A percentile compares a stretch with the other conserved stretches of the same genome.
Conservation (phyloP, 2,113 vertebrate species). For the Ovibos moschatus region DNA sequence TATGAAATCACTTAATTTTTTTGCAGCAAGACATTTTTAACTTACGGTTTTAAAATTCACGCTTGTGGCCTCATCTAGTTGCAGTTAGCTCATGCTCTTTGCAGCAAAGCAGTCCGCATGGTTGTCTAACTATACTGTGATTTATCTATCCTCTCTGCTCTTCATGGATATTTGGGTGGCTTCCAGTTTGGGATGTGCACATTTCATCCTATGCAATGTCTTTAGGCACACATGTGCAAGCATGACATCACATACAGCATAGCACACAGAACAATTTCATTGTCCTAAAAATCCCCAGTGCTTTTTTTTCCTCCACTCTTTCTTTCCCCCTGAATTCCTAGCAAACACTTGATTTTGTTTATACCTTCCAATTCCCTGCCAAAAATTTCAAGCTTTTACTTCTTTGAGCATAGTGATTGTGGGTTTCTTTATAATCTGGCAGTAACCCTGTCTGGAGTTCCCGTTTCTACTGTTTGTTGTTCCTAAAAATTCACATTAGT, state of each 20-base stretch:
- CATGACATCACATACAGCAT: background rate
- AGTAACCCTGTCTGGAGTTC: background rate
- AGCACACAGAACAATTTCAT: background rate
- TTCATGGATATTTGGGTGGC: background rate
- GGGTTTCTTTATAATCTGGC: background rate
- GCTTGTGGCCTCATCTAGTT: background rate
- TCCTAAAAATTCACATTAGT: background rate
- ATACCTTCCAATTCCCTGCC: background rate
- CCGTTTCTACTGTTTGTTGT: background rate
- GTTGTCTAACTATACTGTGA: background rate
- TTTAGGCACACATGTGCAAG: background rate
- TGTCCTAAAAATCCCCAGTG: background rate
- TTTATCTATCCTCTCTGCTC: background rate
- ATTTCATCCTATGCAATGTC: background rate
- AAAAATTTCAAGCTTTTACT: background rate
- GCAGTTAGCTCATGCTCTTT: background rate
- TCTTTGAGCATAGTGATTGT: background rate
- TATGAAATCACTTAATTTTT: background rate
- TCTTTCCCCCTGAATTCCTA: background rate
- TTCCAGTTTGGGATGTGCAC: background rate
- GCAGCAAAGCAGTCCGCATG: background rate
- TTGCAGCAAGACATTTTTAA: background rate
- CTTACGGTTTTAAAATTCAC: background rate
- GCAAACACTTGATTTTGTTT: background rate
- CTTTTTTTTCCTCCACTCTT: background rate